Evolutionary conservation across 2,113 vertebrate species (phyloP).

Genomic region (Pterocles gutturalis): DNA sequence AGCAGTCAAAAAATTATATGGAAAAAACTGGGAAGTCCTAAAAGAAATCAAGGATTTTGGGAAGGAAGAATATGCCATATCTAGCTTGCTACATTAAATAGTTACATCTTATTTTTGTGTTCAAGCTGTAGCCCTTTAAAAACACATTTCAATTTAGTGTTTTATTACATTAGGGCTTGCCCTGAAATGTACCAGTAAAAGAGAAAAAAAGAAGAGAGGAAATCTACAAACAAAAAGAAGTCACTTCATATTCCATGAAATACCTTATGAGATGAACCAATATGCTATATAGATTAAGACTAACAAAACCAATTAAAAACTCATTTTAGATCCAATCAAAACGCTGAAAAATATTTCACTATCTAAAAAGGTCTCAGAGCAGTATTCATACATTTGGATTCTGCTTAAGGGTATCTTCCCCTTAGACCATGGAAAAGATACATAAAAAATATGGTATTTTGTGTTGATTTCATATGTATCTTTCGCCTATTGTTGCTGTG

Average conservation of each 20-base stretch:
- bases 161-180: not conserved
- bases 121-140: not conserved
- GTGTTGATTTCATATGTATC: not conserved
- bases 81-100: not conserved
- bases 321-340: not conserved
- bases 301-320: not conserved
- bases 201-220: not conserved
- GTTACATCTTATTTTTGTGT: not conserved
- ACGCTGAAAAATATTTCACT: not conserved
- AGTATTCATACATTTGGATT: not conserved
- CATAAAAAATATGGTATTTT: not conserved
- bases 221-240: not conserved
- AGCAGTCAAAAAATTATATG: not conserved
- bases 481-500: not conserved
- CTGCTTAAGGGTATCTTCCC: not conserved
- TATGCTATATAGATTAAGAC: not conserved
- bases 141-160: not conserved
- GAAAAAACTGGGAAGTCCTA: not conserved
- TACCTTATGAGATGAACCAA: not conserved
- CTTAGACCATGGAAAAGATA: not conserved
- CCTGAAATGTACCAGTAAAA: not conserved
- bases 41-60: not conserved
- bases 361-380: not conserved
- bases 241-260: not conserved
- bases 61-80: not conserved